These are phyloP conservation scores for Phallusia fumigata DNA, from an alignment of 23 tunicate genomes.

Conservation along the genomic window DNA sequence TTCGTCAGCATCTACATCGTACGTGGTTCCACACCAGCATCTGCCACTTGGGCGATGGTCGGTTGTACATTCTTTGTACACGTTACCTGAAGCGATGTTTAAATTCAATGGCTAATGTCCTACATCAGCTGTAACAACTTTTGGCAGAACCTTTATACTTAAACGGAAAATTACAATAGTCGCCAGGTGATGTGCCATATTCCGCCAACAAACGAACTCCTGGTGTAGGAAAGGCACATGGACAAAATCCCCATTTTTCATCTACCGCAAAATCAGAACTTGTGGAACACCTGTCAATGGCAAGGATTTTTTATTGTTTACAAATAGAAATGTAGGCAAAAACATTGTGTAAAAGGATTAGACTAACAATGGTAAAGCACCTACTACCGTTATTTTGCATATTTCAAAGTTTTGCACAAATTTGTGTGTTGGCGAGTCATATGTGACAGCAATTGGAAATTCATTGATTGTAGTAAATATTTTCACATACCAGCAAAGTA, in stretches of 20 bases:
- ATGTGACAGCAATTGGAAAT: no score
- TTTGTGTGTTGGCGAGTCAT: no score
- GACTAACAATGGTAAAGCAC: no score
- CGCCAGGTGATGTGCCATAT: slow-evolving; percentile 59
- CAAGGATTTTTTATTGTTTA: no score
- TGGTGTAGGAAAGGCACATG: slow-evolving; percentile 62
- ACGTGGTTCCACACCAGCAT: slow-evolving; percentile 82
- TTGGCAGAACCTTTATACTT: slow-evolving; percentile 33
- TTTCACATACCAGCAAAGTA: no score
- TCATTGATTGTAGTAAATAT: no score
- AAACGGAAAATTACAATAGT: slow-evolving; percentile 64
- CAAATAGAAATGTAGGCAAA: no score
- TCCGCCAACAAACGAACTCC: slow-evolving; percentile 65
- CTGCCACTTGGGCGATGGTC: slow-evolving; percentile 29
- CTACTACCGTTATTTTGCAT: no score
- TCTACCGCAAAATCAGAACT: slow-evolving; percentile 12
- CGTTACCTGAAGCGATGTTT: slow-evolving; percentile 16
- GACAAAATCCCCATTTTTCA: slow-evolving; percentile 74
- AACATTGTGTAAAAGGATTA: no score
- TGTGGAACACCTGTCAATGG: slow-evolving; percentile 52
- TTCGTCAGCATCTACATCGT: slow-evolving; percentile 36
- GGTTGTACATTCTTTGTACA: slow-evolving; percentile 44
- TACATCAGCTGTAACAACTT: background rate
- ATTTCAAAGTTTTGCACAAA: no score
- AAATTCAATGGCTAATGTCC: background rate